These are phyloP conservation scores for Panthera uncia DNA, from an alignment of 2,113 vertebrate species.

Conservation along the genomic window DNA sequence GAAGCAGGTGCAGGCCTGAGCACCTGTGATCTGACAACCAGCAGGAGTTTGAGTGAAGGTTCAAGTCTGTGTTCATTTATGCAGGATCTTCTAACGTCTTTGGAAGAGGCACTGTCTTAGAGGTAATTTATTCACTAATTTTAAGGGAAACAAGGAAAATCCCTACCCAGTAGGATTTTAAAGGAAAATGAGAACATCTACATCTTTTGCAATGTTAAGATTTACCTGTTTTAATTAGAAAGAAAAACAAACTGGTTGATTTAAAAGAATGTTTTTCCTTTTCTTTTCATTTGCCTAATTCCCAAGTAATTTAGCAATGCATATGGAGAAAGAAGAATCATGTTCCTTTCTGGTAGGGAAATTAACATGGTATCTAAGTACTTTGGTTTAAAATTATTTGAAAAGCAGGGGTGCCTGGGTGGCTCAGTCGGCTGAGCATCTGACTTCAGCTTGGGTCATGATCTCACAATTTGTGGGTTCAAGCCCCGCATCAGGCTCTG, in stretches of 20 bases:
- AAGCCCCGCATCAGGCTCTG: too few relatives aligned
- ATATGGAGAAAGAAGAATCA: not conserved
- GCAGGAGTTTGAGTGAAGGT: not conserved
- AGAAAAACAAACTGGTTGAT: conserved; percentile 6
- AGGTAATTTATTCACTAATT: not conserved
- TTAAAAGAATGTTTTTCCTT: not conserved
- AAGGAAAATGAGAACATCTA: conserved; percentile 40
- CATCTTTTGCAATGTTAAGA: not conserved
- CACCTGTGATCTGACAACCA: not conserved
- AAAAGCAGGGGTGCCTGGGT: not conserved
- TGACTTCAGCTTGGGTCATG: too few relatives aligned
- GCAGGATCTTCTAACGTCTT: not conserved
- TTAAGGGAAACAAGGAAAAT: not conserved
- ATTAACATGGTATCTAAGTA: conserved; percentile 37
- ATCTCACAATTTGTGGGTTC: too few relatives aligned
- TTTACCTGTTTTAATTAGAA: conserved; percentile 62
- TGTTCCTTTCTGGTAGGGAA: conserved; percentile 2
- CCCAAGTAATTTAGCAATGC: not conserved
- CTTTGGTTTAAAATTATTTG: conserved; percentile 26
- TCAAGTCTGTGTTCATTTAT: not conserved
- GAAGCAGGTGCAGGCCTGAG: not conserved
- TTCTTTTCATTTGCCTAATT: conserved; percentile 54
- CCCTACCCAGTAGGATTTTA: not conserved
- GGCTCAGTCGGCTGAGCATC: too few relatives aligned
- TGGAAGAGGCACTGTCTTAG: not conserved